A percentile compares a stretch with the other conserved stretches of the same genome.
phyloP scores from a whole-genome alignment of 1,140 invertebrate species.

The Lepidotrigona ventralis region DNA sequence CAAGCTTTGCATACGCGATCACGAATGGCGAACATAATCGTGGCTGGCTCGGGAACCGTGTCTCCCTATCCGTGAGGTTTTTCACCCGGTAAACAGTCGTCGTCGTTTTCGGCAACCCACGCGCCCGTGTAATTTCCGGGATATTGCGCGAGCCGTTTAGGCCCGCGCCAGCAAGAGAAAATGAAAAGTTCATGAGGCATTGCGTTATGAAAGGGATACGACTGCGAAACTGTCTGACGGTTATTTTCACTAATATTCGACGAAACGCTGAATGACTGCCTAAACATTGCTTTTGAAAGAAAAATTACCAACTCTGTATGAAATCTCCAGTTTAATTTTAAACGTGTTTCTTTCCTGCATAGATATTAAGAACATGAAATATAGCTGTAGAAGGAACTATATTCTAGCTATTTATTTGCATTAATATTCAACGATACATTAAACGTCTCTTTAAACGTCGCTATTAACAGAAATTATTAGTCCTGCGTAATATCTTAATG shows the following conservation, averaged over 20 bases:
- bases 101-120: too few species aligned
- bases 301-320: too few species aligned
- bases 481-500: background rate
- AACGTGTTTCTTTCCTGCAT: too few species aligned
- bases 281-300: too few species aligned
- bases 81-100: background rate
- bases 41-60: background rate
- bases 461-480: too few species aligned
- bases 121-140: background rate
- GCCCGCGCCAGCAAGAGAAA: too few species aligned
- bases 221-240: background rate
- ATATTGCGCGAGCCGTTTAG: too few species aligned
- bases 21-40: constrained; percentile 33
- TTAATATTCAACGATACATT: background rate
- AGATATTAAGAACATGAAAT: too few species aligned
- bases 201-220: background rate
- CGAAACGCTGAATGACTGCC: background rate
- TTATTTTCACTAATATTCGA: background rate
- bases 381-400: too few species aligned
- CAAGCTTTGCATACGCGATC: constrained; percentile 39
- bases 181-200: background rate
- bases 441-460: too few species aligned
- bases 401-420: too few species aligned
- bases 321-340: too few species aligned
- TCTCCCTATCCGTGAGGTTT: background rate